Conservation (phyloP, 2,113 vertebrate genomes). For the Elachura formosa region DNA sequence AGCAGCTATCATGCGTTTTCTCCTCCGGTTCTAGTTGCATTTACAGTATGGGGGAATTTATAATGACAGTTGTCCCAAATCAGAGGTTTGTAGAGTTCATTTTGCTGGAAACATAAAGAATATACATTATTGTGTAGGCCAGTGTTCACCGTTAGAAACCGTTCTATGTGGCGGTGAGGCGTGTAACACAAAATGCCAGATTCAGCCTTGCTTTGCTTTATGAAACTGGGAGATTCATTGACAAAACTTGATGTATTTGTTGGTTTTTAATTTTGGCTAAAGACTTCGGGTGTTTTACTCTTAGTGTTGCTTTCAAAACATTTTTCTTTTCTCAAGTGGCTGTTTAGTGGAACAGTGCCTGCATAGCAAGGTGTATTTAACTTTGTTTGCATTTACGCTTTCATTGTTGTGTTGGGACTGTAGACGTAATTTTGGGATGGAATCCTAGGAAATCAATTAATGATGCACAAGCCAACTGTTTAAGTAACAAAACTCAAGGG, state of each 20-base stretch:
- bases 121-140: not conserved
- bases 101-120: conserved; percentile 39
- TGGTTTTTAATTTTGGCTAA: not conserved
- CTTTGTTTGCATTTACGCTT: conserved; percentile 26
- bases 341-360: not conserved
- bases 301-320: not conserved
- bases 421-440: conserved; percentile 22
- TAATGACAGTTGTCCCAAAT: conserved; percentile 26
- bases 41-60: conserved; percentile 22
- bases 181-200: not conserved
- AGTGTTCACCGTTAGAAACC: not conserved
- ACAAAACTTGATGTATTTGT: not conserved
- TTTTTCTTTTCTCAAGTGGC: not conserved
- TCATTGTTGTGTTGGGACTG: conserved; percentile 16
- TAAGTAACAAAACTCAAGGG: not conserved
- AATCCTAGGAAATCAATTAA: conserved; percentile 51
- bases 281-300: not conserved
- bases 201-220: conserved; percentile 5
- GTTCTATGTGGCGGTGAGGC: not conserved
- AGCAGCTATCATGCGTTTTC: conserved; percentile 46
- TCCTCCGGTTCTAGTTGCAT: conserved; percentile 16
- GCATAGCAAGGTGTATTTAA: not conserved
- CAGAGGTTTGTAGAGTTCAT: not conserved
- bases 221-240: not conserved
- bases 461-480: conserved; percentile 32